Evolutionary conservation across 2,888 invertebrate species (phyloP), one percentile per base, ranked within the genome.

Genomic region (Melolontha melolontha): DNA sequence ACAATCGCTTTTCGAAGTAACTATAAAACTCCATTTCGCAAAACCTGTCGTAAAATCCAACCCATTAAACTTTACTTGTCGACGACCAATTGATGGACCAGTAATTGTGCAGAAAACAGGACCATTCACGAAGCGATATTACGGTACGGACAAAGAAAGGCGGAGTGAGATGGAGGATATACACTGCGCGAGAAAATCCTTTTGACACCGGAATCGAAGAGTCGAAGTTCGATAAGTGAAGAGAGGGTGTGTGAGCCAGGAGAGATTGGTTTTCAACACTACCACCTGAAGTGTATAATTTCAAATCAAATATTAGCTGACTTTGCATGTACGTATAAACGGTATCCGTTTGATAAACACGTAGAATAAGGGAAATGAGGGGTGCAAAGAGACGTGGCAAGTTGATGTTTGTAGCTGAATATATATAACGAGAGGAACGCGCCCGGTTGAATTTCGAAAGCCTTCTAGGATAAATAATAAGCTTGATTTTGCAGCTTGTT

Each of bases 251-350:
- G 34, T 6, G 12, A 34, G 10, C 44, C 44, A 47, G 10, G 22
- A 27, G 22, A 47, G 52, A 66, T 69, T 65, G 62, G 66, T 51
- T 69, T 69, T 69, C 69, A 69, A 66, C 64, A 64, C 49, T 55
- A 66, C 42, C 65, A 57, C 69, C 67, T 67, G 64, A 64, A 65
- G 70, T 70, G 70, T 70, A 70, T 70, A 70, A 70, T 70, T 70
- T 70, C 67, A 70, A 67, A 62, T 62, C 70, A 70, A 70, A 70
- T 67, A 70, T 70, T 70, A 67, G 65, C 67, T 39, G 55, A 59
- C 59, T 42, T 34, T 10, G 8, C 6, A 10, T 34, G 34, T 34
- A 34, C 34, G 8, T 34, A 34, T 10, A 67, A 44, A 59, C 54
- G 64, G 47, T 64, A 55, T 68, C 54, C 54, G 62, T 22, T 57